A percentile compares a stretch with the other conserved stretches of the same genome.
These are phyloP conservation scores for Byasa hedistus DNA, from an alignment of 2,888 invertebrate genomes.

Conservation along the genomic window DNA sequence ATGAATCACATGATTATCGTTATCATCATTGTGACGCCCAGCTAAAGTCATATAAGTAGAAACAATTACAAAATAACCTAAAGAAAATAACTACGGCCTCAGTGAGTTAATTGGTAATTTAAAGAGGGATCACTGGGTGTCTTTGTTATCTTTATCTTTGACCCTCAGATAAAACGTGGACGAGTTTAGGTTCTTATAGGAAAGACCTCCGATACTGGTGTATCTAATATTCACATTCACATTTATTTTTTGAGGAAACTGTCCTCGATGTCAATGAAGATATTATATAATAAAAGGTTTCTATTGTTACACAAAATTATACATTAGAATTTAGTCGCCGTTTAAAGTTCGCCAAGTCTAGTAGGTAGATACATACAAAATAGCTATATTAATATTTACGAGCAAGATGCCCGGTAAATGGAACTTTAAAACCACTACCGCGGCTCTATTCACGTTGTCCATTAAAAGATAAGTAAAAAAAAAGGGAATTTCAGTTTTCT, in stretches of 20 bases:
- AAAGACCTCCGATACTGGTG: not conserved
- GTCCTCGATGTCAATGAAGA: too few relatives aligned
- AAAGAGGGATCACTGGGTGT: not conserved
- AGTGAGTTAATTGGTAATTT: constrained; percentile 6
- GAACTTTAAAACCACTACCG: not conserved
- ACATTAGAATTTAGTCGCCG: too few relatives aligned
- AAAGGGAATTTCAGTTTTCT: constrained; percentile 15
- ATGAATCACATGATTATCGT: too few relatives aligned
- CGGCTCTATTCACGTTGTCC: constrained; percentile 8
- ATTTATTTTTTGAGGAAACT: not conserved
- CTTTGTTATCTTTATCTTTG: not conserved
- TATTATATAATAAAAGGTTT: too few relatives aligned
- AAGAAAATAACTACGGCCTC: not conserved
- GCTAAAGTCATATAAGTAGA: not conserved
- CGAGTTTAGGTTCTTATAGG: not conserved
- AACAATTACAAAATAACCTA: not conserved
- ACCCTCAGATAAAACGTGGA: not conserved
- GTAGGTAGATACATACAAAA: not conserved
- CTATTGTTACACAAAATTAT: too few relatives aligned
- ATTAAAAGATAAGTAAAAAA: constrained; percentile 18
- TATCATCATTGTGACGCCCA: not conserved
- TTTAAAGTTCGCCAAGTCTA: too few relatives aligned
- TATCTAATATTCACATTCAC: too few relatives aligned
- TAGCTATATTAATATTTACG: not conserved
- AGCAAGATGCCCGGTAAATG: not conserved